Percentiles rank a stretch among this genome's conserved stretches.
These are phyloP conservation scores for Sitodiplosis mosellana DNA, from an alignment of 1,140 invertebrate species.

Conservation along the genomic window DNA sequence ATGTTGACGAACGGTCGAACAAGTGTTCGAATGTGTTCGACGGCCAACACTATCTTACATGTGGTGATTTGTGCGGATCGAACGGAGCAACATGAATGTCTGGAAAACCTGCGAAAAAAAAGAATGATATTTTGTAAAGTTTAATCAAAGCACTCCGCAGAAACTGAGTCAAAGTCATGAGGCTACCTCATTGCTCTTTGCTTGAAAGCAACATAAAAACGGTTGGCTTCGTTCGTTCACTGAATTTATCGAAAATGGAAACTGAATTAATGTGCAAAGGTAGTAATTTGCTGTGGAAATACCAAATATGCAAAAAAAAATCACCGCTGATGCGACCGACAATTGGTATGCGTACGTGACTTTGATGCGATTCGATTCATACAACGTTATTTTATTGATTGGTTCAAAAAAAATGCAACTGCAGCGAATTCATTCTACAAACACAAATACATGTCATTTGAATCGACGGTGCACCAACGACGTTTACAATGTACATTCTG, in stretches of 20 bases:
- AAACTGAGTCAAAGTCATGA: not conserved
- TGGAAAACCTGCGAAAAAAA: slow-evolving; percentile 36
- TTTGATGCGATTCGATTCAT: no score
- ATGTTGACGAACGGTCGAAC: no score
- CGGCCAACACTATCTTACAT: no score
- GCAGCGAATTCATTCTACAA: no score
- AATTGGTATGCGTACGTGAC: not conserved
- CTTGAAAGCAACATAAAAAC: not conserved
- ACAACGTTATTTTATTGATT: no score
- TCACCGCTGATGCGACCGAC: not conserved
- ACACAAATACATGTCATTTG: no score
- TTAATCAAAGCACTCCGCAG: not conserved
- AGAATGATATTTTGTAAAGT: not conserved
- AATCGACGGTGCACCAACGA: no score
- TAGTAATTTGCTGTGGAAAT: not conserved
- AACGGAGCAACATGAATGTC: slow-evolving; percentile 50
- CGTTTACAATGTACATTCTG: no score
- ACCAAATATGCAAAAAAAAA: not conserved
- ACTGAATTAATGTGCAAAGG: not conserved
- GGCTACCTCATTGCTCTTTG: not conserved
- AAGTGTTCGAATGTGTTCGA: no score
- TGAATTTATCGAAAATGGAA: not conserved
- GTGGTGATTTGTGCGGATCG: slow-evolving; percentile 53
- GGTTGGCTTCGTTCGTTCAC: not conserved
- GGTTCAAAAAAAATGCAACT: no score